Percentiles rank a stretch among this genome's conserved stretches.
These are phyloP conservation scores for Palythoa grandiflora DNA, from an alignment of 92 coral and sea anemone genomes.

Conservation along the genomic window DNA sequence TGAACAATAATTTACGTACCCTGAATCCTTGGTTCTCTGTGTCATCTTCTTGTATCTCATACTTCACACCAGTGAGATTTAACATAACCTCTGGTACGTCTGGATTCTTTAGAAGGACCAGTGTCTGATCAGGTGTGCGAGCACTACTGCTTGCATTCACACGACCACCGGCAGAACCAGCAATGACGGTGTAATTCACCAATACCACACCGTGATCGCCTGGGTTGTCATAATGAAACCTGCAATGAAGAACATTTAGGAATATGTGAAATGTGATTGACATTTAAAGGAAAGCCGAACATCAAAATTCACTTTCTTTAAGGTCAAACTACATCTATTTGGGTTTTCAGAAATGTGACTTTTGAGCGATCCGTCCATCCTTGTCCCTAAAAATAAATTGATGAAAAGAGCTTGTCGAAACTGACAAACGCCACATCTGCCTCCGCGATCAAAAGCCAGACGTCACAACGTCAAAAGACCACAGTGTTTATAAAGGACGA, in stretches of 20 bases:
- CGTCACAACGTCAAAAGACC: no score
- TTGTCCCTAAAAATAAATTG: no score
- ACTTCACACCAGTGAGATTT: constrained; percentile 33
- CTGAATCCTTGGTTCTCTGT: neutral
- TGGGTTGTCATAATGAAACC: constrained; percentile 14
- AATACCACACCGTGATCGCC: constrained; percentile 30
- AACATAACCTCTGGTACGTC: neutral
- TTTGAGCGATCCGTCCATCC: no score
- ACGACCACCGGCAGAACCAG: constrained; percentile 3
- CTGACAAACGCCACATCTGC: no score
- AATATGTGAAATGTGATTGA: neutral
- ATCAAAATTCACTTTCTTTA: no score
- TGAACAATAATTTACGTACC: neutral
- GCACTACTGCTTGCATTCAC: neutral
- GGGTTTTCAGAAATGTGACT: no score
- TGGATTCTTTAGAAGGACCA: constrained; percentile 10
- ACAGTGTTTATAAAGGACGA: no score
- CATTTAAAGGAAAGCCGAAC: no score
- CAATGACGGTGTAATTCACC: constrained; percentile 24
- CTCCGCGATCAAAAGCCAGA: no score
- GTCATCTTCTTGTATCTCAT: constrained; percentile 34
- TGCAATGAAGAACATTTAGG: neutral
- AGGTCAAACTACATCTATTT: no score
- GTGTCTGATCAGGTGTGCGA: constrained; percentile 9
- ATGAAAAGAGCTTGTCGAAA: no score